Percentiles rank a stretch among this genome's conserved stretches.
Evolutionary conservation across 2,888 invertebrate species (phyloP).

Genomic region (Drosophila nr. medialis): DNA sequence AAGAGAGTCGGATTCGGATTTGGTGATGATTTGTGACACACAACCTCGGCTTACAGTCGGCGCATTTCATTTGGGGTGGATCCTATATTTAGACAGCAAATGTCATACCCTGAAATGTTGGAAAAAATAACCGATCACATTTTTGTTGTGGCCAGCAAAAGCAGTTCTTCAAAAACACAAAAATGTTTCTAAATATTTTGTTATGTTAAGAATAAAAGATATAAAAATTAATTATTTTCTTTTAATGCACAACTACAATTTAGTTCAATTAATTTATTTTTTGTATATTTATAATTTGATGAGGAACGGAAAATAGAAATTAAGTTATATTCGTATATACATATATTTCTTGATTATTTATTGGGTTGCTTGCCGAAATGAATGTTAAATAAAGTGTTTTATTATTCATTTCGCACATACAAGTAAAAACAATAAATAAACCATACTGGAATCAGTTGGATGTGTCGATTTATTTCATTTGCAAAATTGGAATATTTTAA

Average conservation of each 20-base stretch:
- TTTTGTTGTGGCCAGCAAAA: background rate
- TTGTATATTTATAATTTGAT: background rate
- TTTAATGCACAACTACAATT: background rate
- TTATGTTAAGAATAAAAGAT: background rate
- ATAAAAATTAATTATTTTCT: background rate
- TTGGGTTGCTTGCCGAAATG: background rate
- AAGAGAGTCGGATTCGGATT: conserved; percentile 10
- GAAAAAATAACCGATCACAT: background rate
- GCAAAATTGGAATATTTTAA: background rate
- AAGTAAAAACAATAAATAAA: background rate
- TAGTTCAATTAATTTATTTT: background rate
- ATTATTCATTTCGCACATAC: background rate
- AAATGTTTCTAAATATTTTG: background rate
- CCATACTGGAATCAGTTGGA: background rate
- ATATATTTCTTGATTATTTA: background rate
- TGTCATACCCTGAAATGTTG: conserved; percentile 1
- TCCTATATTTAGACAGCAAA: conserved; percentile 54
- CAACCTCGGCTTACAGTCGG: conserved; percentile 47
- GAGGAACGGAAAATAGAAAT: background rate
- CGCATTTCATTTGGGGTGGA: conserved; percentile 23
- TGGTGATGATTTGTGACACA: conserved; percentile 55
- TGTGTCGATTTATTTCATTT: background rate
- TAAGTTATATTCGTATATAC: background rate
- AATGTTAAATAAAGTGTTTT: background rate
- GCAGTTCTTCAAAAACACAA: background rate